Conservation (phyloP, 2,797 vertebrate genomes). For the Argya squamiceps region DNA sequence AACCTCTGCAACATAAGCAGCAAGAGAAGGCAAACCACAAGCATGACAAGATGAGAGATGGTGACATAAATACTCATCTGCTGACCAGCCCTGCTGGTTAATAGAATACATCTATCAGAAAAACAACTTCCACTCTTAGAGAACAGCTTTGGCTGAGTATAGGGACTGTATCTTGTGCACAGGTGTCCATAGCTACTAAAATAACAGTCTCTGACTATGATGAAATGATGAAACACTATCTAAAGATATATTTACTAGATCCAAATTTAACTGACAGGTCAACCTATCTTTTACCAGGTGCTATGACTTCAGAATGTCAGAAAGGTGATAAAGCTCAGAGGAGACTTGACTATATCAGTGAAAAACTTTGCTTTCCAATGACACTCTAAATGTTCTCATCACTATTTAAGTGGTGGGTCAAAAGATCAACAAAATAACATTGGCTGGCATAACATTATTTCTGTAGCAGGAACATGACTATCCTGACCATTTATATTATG, state of each 20-base stretch:
- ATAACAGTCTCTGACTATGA: not conserved
- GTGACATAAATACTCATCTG: slow-evolving; percentile 1
- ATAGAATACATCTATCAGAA: not conserved
- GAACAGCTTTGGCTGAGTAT: not conserved
- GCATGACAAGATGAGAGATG: not conserved
- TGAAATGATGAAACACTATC: not conserved
- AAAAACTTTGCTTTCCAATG: not conserved
- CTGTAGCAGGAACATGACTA: not conserved
- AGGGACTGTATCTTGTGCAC: not conserved
- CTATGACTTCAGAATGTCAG: not conserved
- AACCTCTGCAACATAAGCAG: not conserved
- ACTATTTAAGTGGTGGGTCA: not conserved
- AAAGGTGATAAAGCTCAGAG: not conserved
- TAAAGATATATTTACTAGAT: not conserved
- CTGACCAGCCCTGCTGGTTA: not conserved
- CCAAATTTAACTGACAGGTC: slow-evolving; percentile 22
- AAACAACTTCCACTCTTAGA: not conserved
- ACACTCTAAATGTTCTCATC: not conserved
- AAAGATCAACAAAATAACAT: not conserved
- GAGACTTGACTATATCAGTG: not conserved
- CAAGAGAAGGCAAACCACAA: not conserved
- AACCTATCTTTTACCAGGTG: not conserved
- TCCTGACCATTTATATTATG: not conserved
- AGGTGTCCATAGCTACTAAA: not conserved
- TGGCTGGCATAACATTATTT: not conserved